phyloP scores from a whole-genome alignment of 2,888 invertebrate species.

The Embidobia sp. region DNA sequence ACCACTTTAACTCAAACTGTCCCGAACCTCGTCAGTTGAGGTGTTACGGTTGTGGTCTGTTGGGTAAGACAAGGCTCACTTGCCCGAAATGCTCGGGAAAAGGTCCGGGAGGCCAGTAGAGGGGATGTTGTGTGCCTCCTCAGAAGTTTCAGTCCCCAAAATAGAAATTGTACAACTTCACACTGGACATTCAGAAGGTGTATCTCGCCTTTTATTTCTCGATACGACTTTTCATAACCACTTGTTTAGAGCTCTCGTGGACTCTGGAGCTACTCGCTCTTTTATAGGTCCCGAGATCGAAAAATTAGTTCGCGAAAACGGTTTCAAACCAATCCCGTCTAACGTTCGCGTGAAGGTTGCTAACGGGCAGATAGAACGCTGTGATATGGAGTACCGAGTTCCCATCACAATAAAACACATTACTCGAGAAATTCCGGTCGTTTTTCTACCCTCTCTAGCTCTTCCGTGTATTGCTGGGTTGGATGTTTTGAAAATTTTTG shows the following conservation, averaged over 20 bases:
- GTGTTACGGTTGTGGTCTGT: neutral
- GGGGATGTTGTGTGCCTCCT: too few relatives aligned
- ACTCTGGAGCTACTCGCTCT: neutral
- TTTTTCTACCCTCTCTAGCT: neutral
- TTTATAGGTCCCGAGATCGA: neutral
- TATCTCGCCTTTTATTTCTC: neutral
- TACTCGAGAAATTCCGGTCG: neutral
- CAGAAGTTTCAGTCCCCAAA: neutral
- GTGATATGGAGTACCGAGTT: neutral
- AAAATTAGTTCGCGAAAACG: too few relatives aligned
- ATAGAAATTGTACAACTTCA: neutral
- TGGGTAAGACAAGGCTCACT: neutral
- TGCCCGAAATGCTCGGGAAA: neutral
- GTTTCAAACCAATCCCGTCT: neutral
- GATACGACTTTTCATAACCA: neutral
- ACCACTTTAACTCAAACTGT: neutral
- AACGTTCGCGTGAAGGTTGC: neutral
- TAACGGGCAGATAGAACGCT: neutral
- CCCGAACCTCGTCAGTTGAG: neutral
- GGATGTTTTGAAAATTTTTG: neutral
- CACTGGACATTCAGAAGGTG: neutral
- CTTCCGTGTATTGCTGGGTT: neutral
- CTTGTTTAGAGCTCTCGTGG: neutral
- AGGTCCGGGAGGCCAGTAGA: neutral
- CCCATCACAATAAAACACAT: neutral